Conservation (phyloP, 2,888 invertebrate species). For the Drosophila kokeensis region DNA sequence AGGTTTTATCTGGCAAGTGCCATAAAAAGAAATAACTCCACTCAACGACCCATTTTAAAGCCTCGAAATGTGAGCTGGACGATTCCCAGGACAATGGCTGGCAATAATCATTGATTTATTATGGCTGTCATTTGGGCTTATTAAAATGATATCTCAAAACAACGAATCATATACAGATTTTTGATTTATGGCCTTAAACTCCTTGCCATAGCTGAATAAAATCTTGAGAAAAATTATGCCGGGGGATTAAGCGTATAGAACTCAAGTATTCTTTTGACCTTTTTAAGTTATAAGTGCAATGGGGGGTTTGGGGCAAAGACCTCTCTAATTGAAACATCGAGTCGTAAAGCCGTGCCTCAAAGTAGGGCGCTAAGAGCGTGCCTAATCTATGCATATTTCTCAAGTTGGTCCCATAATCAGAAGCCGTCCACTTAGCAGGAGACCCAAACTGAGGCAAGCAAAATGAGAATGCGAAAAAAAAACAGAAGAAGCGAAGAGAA, state of each 20-base stretch:
- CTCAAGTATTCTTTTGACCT: slow-evolving; percentile 9
- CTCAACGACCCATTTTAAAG: slow-evolving; percentile 65
- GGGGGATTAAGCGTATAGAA: neutral
- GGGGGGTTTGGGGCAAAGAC: slow-evolving; percentile 1
- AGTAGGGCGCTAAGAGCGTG: slow-evolving; percentile 74
- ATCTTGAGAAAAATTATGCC: neutral
- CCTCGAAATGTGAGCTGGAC: slow-evolving; percentile 50
- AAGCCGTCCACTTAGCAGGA: slow-evolving; percentile 38
- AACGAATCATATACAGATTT: slow-evolving; percentile 28
- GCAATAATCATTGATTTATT: slow-evolving; percentile 84
- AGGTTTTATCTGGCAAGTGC: slow-evolving; percentile 65
- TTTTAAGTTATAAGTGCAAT: slow-evolving; percentile 38
- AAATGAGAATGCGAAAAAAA: neutral
- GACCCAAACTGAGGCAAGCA: slow-evolving; percentile 11
- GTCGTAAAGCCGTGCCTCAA: slow-evolving; percentile 45
- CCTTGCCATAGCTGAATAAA: neutral
- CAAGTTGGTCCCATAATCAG: slow-evolving; percentile 59
- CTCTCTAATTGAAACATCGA: slow-evolving; percentile 67
- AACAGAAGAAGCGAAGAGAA: neutral
- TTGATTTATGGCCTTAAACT: neutral
- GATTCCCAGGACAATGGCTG: slow-evolving; percentile 67
- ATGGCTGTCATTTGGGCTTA: slow-evolving; percentile 78
- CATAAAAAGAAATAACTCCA: slow-evolving; percentile 67
- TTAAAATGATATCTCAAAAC: slow-evolving; percentile 79
- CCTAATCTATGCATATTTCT: slow-evolving; percentile 77